These are phyloP conservation scores for Corythucha ciliata DNA, from an alignment of 2,888 invertebrate genomes.

Conservation along the genomic window DNA sequence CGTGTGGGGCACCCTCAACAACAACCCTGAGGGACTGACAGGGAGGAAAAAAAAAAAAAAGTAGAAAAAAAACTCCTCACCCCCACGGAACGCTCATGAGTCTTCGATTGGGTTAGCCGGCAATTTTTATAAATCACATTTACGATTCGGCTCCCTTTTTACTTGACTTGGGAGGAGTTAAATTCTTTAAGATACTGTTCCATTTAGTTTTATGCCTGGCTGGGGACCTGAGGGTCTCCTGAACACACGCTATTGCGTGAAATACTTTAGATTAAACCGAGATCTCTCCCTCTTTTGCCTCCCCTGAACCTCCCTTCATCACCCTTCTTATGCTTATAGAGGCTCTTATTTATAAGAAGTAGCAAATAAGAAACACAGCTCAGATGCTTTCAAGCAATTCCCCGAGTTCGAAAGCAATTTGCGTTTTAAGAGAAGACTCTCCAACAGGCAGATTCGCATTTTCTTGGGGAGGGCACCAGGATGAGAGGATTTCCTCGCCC, in stretches of 20 bases:
- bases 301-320: neutral
- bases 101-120: constrained; percentile 34
- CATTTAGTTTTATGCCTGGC: constrained; percentile 36
- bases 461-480: too few species aligned
- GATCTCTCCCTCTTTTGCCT: constrained; percentile 1
- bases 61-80: constrained; percentile 19
- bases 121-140: constrained; percentile 37
- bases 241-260: constrained; percentile 27
- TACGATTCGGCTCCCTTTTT: constrained; percentile 31
- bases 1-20: constrained; percentile 19
- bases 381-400: constrained; percentile 4
- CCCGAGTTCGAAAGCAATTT: constrained; percentile 18
- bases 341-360: constrained; percentile 13
- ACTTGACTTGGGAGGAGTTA: constrained; percentile 27
- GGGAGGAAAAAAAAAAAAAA: constrained; percentile 27
- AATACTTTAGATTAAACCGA: constrained; percentile 30
- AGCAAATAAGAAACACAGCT: constrained; percentile 19
- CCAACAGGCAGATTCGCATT: too few species aligned
- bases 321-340: constrained; percentile 6
- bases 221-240: constrained; percentile 30
- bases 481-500: too few species aligned
- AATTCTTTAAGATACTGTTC: constrained; percentile 37
- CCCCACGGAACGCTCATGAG: constrained; percentile 30
- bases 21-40: constrained; percentile 23
- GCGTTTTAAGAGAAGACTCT: neutral